phyloP scores from a whole-genome alignment of 2,888 invertebrate species.

The Drepana falcataria region DNA sequence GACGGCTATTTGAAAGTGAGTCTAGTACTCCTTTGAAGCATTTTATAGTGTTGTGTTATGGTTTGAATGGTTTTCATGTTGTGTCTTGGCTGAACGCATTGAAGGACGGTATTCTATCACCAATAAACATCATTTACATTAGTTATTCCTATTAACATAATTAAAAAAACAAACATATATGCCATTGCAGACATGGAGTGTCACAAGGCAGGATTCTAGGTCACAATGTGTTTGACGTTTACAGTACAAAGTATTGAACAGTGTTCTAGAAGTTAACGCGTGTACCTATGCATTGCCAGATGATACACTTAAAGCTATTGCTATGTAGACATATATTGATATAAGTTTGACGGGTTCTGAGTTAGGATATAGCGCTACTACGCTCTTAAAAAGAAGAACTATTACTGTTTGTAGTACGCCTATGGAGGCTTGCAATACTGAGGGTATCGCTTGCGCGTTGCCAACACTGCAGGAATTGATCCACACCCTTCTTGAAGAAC shows the following conservation, averaged over 20 bases:
- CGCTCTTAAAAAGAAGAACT: too few species aligned
- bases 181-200: constrained; percentile 37
- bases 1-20: constrained; percentile 70
- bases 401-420: too few species aligned
- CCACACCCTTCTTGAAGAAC: too few species aligned
- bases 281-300: constrained; percentile 61
- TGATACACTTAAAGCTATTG: constrained; percentile 75
- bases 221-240: constrained; percentile 28
- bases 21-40: constrained; percentile 74
- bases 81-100: constrained; percentile 29
- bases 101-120: constrained; percentile 28
- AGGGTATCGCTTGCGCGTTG: too few species aligned
- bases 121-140: constrained; percentile 24
- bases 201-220: constrained; percentile 45
- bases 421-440: too few species aligned
- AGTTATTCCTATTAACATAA: constrained; percentile 29
- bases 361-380: constrained; percentile 34
- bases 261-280: constrained; percentile 45
- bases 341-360: constrained; percentile 45
- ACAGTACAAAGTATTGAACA: constrained; percentile 27
- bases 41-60: constrained; percentile 66
- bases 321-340: constrained; percentile 32
- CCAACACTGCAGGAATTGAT: too few species aligned
- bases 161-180: constrained; percentile 16
- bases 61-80: constrained; percentile 33